Evolutionary conservation across 2,113 vertebrate genomes (phyloP), one percentile per base, ranked within the genome.

Genomic region (Esox niger): DNA sequence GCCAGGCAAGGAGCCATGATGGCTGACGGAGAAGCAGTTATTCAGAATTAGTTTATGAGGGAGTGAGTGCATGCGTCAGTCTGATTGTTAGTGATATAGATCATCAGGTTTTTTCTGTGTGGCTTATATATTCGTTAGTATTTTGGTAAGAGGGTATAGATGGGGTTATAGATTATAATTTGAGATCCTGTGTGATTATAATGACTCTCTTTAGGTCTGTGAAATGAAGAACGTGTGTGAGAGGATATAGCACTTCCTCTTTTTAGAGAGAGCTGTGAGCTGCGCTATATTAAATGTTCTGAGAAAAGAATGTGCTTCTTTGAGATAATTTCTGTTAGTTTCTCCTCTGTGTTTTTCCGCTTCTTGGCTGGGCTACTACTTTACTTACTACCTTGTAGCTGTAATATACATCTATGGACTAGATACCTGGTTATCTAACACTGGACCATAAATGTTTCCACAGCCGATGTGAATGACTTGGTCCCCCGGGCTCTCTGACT

Each of bases 381-480:
- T 52, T 52, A 21, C n/a, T n/a, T n/a, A n/a, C n/a, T 8, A 52
- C 6, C 47, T 6, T 15, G 38, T 2, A 15, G 13, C 38, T 43
- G 5, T 43, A 1, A 43, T 43, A 43, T 43, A 15, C 38, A 43
- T 43, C 1, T 43, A 43, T 43, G 38, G 15, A 43, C 11, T 10
- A 43, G 13, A 15, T 43, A 17, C 38, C 17, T 43, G 15, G 35
- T 38, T 15, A 38, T 38, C 35, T 38, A 15, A 38, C 35, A 13
- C 35, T 13, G 13, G 10, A 9, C 35, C 35, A 38, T 9, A 9
- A 38, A 9, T 13, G 13, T 13, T 38, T 38, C 35, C 35, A 38
- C 1, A 27, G 38, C 27, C 29, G 49, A 17, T 58, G 56, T 75
- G 62, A 60, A 13, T 43, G 46, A 55, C 49, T 62, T 21, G 17